These are phyloP conservation scores for Reticulitermes speratus DNA, from an alignment of 1,140 invertebrate genomes.

Conservation along the genomic window DNA sequence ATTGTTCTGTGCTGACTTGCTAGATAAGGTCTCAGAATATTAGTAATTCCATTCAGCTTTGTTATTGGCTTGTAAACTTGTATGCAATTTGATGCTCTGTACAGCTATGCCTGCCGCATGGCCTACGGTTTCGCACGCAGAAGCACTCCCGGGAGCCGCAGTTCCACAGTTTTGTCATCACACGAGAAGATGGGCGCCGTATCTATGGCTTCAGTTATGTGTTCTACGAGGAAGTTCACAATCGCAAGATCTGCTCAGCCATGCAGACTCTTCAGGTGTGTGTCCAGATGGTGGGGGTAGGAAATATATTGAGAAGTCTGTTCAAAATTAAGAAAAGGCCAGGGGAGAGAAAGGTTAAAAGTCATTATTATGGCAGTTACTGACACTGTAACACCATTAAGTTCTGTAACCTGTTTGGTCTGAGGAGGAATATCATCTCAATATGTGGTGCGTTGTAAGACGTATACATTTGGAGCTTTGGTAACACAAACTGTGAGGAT, in stretches of 20 bases:
- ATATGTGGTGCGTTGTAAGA: too few species aligned
- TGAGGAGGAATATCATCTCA: too few species aligned
- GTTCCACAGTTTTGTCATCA: constrained; percentile 97
- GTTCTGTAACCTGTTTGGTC: too few species aligned
- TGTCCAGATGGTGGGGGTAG: too few species aligned
- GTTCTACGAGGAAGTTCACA: constrained; percentile 94
- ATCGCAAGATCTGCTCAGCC: constrained; percentile 87
- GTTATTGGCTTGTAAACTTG: constrained; percentile 33
- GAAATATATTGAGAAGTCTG: too few species aligned
- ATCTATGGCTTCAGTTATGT: constrained; percentile 92
- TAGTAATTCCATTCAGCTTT: not conserved
- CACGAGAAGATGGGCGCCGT: constrained; percentile 91
- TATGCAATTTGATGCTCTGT: constrained; percentile 46
- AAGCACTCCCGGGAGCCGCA: constrained; percentile 84
- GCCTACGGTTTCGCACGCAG: constrained; percentile 90
- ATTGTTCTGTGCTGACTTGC: too few species aligned
- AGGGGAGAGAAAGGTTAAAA: too few species aligned
- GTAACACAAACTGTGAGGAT: too few species aligned
- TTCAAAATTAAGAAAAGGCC: too few species aligned
- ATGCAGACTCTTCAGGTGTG: constrained; percentile 88
- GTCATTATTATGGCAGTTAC: too few species aligned
- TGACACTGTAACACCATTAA: too few species aligned
- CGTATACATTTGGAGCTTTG: too few species aligned
- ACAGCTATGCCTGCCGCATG: constrained; percentile 90
- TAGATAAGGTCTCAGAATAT: not conserved